Evolutionary conservation across 2,888 invertebrate genomes (phyloP).

Genomic region (Amblyteles armatorius): DNA sequence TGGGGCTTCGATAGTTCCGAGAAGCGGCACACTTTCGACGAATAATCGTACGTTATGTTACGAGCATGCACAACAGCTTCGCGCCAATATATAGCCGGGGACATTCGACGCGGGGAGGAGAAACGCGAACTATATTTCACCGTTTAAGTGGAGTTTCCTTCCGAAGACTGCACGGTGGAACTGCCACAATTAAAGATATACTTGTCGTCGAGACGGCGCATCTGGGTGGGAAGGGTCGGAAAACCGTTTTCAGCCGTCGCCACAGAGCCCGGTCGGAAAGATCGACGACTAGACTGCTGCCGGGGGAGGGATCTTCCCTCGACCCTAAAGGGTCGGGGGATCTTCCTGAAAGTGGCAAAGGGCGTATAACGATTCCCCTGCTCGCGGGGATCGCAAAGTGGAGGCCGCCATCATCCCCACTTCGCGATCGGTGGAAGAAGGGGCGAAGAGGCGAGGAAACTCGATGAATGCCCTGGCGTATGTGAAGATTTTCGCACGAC

Average conservation of each 20-base stretch:
- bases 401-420: slow-evolving; percentile 31
- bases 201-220: slow-evolving; percentile 53
- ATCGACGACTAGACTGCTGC: slow-evolving; percentile 49
- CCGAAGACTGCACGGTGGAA: slow-evolving; percentile 23
- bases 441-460: slow-evolving; percentile 19
- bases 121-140: slow-evolving; percentile 47
- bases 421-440: background rate
- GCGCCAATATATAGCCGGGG: slow-evolving; percentile 4
- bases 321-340: slow-evolving; percentile 45
- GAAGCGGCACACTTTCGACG: background rate
- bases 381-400: slow-evolving; percentile 39
- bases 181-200: slow-evolving; percentile 67
- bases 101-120: slow-evolving; percentile 1
- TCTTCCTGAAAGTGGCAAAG: slow-evolving; percentile 60
- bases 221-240: slow-evolving; percentile 44
- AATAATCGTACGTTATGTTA: slow-evolving; percentile 3
- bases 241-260: slow-evolving; percentile 52
- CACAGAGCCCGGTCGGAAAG: slow-evolving; percentile 28
- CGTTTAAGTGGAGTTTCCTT: slow-evolving; percentile 19
- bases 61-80: slow-evolving; percentile 5
- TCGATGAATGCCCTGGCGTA: slow-evolving; percentile 22
- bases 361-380: slow-evolving; percentile 49
- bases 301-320: slow-evolving; percentile 55
- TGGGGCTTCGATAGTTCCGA: background rate
- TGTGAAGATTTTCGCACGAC: slow-evolving; percentile 30